Percentiles rank a stretch among this genome's conserved stretches.
phyloP scores from a whole-genome alignment of 2,113 vertebrate species.

The Chaenogobius annularis region DNA sequence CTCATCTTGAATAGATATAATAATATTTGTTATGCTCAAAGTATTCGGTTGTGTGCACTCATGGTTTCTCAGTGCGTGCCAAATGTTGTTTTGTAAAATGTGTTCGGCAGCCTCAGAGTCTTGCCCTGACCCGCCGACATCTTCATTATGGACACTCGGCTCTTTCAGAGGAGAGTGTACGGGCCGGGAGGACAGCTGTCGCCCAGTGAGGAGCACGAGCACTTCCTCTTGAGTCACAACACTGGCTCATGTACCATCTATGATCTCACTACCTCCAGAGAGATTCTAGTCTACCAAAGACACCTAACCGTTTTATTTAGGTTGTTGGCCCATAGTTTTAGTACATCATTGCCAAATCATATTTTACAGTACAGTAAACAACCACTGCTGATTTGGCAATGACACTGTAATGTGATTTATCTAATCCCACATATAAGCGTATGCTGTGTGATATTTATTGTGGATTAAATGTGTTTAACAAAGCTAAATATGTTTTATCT shows the following conservation, averaged over 20 bases:
- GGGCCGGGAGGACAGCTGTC: slow-evolving; percentile 68
- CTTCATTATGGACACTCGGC: slow-evolving; percentile 73
- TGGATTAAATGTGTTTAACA: no score
- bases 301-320: not conserved
- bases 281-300: not conserved
- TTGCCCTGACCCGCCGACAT: slow-evolving; percentile 25
- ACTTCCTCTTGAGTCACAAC: slow-evolving; percentile 52
- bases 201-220: slow-evolving; percentile 71
- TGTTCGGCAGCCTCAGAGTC: slow-evolving; percentile 20
- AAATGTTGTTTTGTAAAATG: slow-evolving; percentile 5
- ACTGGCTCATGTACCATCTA: slow-evolving; percentile 47
- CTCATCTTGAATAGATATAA: no score
- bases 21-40: not conserved
- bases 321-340: not conserved
- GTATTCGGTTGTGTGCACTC: not conserved
- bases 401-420: not conserved
- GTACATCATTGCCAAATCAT: not conserved
- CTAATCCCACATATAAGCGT: not conserved
- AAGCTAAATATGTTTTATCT: not conserved
- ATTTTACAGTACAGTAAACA: not conserved
- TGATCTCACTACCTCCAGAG: not conserved
- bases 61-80: slow-evolving; percentile 4
- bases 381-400: not conserved
- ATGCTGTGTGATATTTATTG: no score
- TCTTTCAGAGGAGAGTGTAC: slow-evolving; percentile 74